Evolutionary conservation across 2,113 vertebrate species (phyloP).

Genomic region (Nematolebias whitei): DNA sequence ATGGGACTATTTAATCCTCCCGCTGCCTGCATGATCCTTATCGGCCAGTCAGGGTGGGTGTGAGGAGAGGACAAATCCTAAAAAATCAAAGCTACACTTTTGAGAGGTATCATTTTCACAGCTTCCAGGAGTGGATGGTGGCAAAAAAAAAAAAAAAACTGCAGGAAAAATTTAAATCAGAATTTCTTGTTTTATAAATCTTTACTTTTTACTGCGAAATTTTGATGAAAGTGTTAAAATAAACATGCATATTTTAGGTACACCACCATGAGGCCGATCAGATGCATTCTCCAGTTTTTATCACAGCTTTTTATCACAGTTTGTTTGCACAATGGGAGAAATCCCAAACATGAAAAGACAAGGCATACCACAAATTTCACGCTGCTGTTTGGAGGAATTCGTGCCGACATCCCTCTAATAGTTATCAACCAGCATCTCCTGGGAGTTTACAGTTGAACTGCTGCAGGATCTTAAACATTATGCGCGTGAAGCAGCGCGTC

Average conservation of each 20-base stretch:
- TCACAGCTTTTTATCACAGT: constrained; percentile 7
- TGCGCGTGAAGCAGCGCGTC: neutral
- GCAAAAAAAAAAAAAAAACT: too few relatives aligned
- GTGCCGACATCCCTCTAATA: neutral
- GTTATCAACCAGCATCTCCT: constrained; percentile 24
- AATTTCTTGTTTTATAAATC: too few relatives aligned
- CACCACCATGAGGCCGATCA: neutral
- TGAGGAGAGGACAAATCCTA: constrained; percentile 3
- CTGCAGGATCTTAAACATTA: constrained; percentile 4
- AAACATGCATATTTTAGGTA: neutral
- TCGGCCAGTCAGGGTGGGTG: constrained; percentile 4
- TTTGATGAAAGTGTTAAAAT: neutral
- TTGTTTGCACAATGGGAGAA: constrained; percentile 8
- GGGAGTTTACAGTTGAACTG: constrained; percentile 25
- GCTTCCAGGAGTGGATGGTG: too few relatives aligned
- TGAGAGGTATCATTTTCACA: constrained; percentile 1
- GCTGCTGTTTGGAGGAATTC: constrained; percentile 41
- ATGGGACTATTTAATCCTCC: constrained; percentile 5
- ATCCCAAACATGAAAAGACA: neutral
- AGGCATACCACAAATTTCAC: constrained; percentile 1
- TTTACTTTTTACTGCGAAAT: neutral
- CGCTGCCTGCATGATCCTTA: constrained; percentile 42
- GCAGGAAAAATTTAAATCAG: neutral
- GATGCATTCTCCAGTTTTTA: neutral
- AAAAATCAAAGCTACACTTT: constrained; percentile 31